Percentiles rank a stretch among this genome's conserved stretches.
These are phyloP conservation scores for Chaetodon trifasciatus DNA, from an alignment of 2,797 vertebrate species.

Conservation along the genomic window DNA sequence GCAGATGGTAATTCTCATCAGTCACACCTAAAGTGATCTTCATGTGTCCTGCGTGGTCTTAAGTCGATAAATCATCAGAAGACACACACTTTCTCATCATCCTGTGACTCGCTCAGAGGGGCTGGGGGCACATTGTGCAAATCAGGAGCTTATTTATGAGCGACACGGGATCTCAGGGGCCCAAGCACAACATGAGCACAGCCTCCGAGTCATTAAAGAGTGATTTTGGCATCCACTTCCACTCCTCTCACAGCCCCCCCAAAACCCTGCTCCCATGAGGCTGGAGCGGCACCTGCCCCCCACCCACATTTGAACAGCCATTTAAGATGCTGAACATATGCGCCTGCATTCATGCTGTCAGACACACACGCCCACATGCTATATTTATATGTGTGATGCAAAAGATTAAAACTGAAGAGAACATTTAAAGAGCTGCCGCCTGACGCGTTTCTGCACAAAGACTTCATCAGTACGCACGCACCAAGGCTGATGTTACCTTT, in stretches of 20 bases:
- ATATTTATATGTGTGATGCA: conserved; percentile 55
- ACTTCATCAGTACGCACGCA: conserved; percentile 24
- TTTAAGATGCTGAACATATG: conserved; percentile 80
- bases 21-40: conserved; percentile 1
- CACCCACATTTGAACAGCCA: conserved; percentile 70
- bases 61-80: conserved; percentile 44
- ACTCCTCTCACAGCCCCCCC: conserved; percentile 41
- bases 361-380: conserved; percentile 49
- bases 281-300: conserved; percentile 80
- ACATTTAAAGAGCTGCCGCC: conserved; percentile 34
- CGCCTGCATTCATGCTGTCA: conserved; percentile 55
- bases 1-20: conserved; percentile 6
- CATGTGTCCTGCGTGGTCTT: not conserved
- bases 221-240: conserved; percentile 81
- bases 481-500: not conserved
- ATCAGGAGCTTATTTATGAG: conserved; percentile 85
- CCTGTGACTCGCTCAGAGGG: conserved; percentile 28
- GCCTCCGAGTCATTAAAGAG: conserved; percentile 83
- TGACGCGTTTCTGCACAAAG: conserved; percentile 37
- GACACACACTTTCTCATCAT: conserved; percentile 40
- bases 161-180: conserved; percentile 69
- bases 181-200: conserved; percentile 62
- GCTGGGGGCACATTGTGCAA: conserved; percentile 75
- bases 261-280: conserved; percentile 63
- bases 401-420: conserved; percentile 37